A percentile compares a stretch with the other conserved stretches of the same genome.
Evolutionary conservation across 2,888 invertebrate genomes (phyloP).

Genomic region (Pterobdella sp.): DNA sequence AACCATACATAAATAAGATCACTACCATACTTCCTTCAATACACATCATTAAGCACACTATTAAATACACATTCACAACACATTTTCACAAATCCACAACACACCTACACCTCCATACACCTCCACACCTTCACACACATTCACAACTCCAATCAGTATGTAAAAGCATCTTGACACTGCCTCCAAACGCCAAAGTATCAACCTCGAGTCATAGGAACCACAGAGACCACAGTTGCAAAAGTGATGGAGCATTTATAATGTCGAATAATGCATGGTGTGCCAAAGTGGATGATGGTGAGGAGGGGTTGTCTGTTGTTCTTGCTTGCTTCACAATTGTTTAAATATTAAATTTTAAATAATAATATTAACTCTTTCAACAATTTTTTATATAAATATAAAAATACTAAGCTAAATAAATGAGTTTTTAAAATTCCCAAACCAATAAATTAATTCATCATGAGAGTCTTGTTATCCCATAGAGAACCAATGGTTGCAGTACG

Average conservation of each 20-base stretch:
- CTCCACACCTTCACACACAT: background rate
- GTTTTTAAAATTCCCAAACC: too few relatives aligned
- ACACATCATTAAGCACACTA: background rate
- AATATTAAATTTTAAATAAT: too few relatives aligned
- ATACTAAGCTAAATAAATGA: too few relatives aligned
- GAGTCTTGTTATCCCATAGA: conserved; percentile 43
- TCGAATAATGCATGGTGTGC: conserved; percentile 56
- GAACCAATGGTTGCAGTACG: conserved; percentile 55
- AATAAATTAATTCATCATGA: too few relatives aligned
- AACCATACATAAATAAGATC: background rate
- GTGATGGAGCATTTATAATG: conserved; percentile 54
- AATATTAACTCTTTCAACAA: too few relatives aligned
- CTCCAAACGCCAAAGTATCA: conserved; percentile 52
- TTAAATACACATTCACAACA: background rate
- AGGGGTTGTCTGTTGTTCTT: too few relatives aligned
- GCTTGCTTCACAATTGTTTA: too few relatives aligned
- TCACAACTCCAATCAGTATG: conserved; percentile 49
- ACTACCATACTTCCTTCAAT: background rate
- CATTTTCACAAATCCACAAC: background rate
- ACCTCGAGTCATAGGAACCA: conserved; percentile 51
- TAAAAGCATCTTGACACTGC: conserved; percentile 53
- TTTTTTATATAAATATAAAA: too few relatives aligned
- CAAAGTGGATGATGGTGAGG: conserved; percentile 34
- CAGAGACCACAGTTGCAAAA: conserved; percentile 53
- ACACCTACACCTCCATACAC: background rate